A percentile compares a stretch with the other conserved stretches of the same genome.
Conservation (phyloP, 1,140 invertebrate species). For the Cheumatopsyche charites region DNA sequence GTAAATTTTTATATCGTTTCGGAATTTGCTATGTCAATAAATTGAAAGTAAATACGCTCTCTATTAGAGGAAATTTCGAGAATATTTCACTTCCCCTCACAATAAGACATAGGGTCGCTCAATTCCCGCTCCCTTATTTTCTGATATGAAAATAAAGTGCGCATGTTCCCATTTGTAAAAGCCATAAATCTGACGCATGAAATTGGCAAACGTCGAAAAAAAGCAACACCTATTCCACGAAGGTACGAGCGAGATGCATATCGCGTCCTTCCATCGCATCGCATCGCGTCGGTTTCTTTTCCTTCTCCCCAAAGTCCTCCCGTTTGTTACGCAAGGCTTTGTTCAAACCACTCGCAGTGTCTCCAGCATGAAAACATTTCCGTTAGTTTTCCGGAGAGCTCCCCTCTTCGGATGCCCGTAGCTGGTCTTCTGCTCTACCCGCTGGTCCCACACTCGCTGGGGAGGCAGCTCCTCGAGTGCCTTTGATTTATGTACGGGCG, state of each 20-base stretch:
- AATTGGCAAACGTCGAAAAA: slow-evolving; percentile 42
- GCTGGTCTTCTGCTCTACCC: neutral
- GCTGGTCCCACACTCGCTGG: neutral
- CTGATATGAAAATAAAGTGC: slow-evolving; percentile 34
- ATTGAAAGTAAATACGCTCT: too few species aligned
- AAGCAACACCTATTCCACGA: neutral
- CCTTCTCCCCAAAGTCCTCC: slow-evolving; percentile 4
- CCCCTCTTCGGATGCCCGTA: slow-evolving; percentile 8
- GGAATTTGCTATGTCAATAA: too few species aligned
- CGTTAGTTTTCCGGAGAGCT: slow-evolving; percentile 38
- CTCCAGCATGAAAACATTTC: slow-evolving; percentile 39
- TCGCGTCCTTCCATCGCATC: neutral
- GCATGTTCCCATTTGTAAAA: slow-evolving; percentile 39
- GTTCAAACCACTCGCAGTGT: slow-evolving; percentile 32
- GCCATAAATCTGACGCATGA: slow-evolving; percentile 45
- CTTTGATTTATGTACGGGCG: slow-evolving; percentile 39
- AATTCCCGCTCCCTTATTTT: slow-evolving; percentile 10
- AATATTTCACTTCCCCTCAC: neutral
- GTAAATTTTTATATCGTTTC: too few species aligned
- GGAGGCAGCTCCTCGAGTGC: slow-evolving; percentile 33
- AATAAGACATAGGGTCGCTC: too few species aligned
- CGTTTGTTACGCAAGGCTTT: slow-evolving; percentile 37
- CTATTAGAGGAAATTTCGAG: neutral
- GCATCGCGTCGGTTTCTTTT: slow-evolving; percentile 14
- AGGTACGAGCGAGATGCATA: neutral